These are phyloP conservation scores for Takifugu flavidus DNA, from an alignment of 2,113 vertebrate species.

Conservation along the genomic window DNA sequence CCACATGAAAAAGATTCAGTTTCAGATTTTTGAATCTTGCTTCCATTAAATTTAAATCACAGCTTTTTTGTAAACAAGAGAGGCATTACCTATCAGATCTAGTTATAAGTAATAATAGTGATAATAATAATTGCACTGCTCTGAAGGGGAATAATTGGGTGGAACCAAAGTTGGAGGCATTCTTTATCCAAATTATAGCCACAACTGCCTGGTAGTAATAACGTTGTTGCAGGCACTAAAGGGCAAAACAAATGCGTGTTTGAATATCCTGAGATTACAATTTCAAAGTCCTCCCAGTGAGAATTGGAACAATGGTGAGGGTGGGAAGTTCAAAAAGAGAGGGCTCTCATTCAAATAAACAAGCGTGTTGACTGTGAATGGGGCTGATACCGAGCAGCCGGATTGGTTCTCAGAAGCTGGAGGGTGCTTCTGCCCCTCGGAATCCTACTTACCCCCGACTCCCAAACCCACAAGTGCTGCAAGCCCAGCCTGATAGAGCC, in stretches of 20 bases:
- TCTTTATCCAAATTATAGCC: slow-evolving; percentile 34
- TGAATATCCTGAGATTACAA: slow-evolving; percentile 79
- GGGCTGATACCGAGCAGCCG: slow-evolving; percentile 55
- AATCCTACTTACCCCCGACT: background rate
- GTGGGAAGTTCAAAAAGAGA: slow-evolving; percentile 75
- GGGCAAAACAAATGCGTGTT: slow-evolving; percentile 78
- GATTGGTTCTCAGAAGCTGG: slow-evolving; percentile 66
- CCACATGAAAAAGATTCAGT: too few species aligned
- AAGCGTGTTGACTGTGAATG: slow-evolving; percentile 68
- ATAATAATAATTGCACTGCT: too few species aligned
- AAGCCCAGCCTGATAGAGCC: slow-evolving; percentile 51
- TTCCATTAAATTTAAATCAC: too few species aligned
- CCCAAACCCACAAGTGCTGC: slow-evolving; percentile 31
- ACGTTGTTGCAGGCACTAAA: slow-evolving; percentile 75
- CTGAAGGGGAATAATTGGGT: slow-evolving; percentile 6
- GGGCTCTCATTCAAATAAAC: slow-evolving; percentile 73
- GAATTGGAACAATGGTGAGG: slow-evolving; percentile 66
- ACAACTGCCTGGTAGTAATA: slow-evolving; percentile 60
- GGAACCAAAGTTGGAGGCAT: slow-evolving; percentile 57
- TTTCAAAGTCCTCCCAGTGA: slow-evolving; percentile 79
- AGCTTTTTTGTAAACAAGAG: too few species aligned
- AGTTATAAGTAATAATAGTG: too few species aligned
- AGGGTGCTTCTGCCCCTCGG: slow-evolving; percentile 27
- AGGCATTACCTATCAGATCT: too few species aligned
- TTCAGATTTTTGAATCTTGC: too few species aligned